A percentile compares a stretch with the other conserved stretches of the same genome.
Evolutionary conservation across 2,113 vertebrate species (phyloP).

Genomic region (Hippolais icterina): DNA sequence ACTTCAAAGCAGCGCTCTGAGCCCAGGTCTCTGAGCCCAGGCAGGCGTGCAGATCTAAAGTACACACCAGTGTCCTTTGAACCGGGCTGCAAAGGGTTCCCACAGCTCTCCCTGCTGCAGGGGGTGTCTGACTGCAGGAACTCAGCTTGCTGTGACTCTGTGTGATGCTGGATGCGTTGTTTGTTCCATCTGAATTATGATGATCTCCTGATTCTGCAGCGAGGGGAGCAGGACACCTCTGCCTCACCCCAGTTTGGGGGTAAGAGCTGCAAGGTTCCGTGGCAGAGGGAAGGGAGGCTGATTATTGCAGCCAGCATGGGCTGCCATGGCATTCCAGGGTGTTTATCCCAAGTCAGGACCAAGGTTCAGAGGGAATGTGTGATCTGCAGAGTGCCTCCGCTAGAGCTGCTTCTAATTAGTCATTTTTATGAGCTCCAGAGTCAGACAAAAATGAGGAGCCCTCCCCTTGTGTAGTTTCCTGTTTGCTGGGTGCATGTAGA

Average conservation of each 20-base stretch:
- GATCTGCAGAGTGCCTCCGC: background rate
- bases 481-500: conserved; percentile 61
- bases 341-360: background rate
- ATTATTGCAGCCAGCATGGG: background rate
- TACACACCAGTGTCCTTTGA: background rate
- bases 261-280: background rate
- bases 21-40: background rate
- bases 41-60: background rate
- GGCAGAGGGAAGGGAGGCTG: background rate
- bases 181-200: background rate
- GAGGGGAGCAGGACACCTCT: background rate
- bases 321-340: background rate
- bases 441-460: conserved; percentile 59
- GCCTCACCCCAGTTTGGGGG: background rate
- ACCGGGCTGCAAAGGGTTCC: background rate
- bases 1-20: background rate
- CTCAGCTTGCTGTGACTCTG: background rate
- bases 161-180: rapidly evolving
- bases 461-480: conserved; percentile 63
- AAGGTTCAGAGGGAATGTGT: background rate
- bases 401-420: conserved; percentile 64
- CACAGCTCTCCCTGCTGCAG: background rate
- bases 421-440: conserved; percentile 66
- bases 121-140: background rate
- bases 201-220: background rate